Evolutionary conservation across 1,140 invertebrate genomes (phyloP).

Genomic region (Dolichoris vasculosae): DNA sequence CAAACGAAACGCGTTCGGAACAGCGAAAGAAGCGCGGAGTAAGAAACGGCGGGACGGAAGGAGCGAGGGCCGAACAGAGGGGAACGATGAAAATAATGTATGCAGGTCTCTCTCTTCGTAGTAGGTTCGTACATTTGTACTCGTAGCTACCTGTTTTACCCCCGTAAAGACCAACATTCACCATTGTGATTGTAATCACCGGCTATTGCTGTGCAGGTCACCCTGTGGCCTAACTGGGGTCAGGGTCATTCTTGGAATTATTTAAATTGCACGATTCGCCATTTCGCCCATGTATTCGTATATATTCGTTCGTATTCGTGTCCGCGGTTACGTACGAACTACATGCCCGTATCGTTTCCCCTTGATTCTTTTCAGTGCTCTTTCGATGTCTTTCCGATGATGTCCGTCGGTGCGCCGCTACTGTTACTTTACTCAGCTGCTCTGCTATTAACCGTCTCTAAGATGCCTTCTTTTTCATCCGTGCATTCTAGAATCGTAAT

Average conservation of each 20-base stretch:
- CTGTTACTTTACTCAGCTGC: neutral
- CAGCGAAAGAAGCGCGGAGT: no score
- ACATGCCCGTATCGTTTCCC: constrained; percentile 30
- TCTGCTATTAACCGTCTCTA: neutral
- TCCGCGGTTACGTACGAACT: neutral
- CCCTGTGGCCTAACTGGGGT: constrained; percentile 59
- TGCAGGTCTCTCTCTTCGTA: constrained; percentile 46
- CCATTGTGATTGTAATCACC: constrained; percentile 66
- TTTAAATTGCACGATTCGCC: constrained; percentile 63
- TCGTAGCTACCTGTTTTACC: constrained; percentile 66
- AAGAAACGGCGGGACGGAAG: neutral
- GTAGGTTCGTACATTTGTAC: constrained; percentile 52
- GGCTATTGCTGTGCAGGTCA: constrained; percentile 56
- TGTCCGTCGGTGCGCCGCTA: neutral
- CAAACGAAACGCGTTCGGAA: neutral
- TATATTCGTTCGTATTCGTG: neutral
- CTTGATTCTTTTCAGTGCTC: constrained; percentile 37
- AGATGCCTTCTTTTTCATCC: neutral
- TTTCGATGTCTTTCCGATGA: constrained; percentile 14
- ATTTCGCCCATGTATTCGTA: neutral
- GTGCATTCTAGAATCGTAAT: constrained; percentile 3
- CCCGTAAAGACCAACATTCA: constrained; percentile 58
- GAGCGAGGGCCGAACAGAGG: neutral
- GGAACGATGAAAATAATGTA: constrained; percentile 45
- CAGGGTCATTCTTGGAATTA: constrained; percentile 65